phyloP scores from a whole-genome alignment of 2,888 invertebrate species.

The Eurytoma californica region DNA sequence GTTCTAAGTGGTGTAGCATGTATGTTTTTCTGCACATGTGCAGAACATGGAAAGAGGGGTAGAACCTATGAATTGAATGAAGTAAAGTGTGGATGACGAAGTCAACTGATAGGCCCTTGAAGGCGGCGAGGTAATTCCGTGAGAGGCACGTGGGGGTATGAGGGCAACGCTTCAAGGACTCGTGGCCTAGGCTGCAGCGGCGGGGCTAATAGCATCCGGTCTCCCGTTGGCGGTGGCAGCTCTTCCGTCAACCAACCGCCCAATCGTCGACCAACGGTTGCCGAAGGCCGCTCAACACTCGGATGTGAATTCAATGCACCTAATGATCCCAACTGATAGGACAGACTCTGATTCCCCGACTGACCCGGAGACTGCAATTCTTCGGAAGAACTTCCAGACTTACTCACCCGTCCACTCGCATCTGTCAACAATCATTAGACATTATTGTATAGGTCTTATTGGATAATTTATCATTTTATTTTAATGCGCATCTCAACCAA shows the following conservation, averaged over 20 bases:
- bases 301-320: conserved; percentile 68
- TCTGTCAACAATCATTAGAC: conserved; percentile 60
- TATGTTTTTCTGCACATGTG: no score
- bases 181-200: conserved; percentile 64
- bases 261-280: conserved; percentile 54
- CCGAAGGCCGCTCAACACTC: conserved; percentile 58
- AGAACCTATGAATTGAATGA: no score
- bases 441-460: no score
- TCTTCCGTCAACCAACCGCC: conserved; percentile 67
- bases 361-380: conserved; percentile 56
- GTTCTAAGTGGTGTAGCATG: no score
- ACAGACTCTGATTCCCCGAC: conserved; percentile 16
- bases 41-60: no score
- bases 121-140: conserved; percentile 43
- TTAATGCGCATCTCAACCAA: no score
- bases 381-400: conserved; percentile 69
- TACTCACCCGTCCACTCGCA: conserved; percentile 65
- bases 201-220: background rate
- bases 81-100: no score
- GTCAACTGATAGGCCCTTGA: conserved; percentile 39
- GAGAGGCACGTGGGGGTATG: conserved; percentile 62
- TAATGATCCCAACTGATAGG: conserved; percentile 56
- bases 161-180: conserved; percentile 70
- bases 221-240: conserved; percentile 23
- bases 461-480: no score